phyloP scores from a whole-genome alignment of 2,797 vertebrate genomes.

The Urosaurus nigricauda region DNA sequence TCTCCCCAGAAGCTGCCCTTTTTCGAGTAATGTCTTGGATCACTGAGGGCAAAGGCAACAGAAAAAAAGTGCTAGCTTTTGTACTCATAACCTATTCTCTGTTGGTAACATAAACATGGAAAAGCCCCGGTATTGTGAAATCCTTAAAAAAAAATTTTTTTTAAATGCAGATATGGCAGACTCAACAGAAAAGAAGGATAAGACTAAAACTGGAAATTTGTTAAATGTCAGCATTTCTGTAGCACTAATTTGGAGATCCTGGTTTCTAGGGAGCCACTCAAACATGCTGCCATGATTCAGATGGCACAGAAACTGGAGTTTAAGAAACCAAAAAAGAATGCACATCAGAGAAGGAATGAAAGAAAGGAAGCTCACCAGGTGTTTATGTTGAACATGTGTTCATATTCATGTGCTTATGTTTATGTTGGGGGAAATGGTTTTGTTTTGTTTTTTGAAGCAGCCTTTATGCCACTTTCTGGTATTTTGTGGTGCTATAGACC shows the following conservation, averaged over 20 bases:
- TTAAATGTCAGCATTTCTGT: neutral
- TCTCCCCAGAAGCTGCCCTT: slow-evolving; percentile 55
- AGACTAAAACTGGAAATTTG: neutral
- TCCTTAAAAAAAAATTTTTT: slow-evolving; percentile 16
- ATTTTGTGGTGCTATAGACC: no score
- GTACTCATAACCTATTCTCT: slow-evolving; percentile 51
- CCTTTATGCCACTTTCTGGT: no score
- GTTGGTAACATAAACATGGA: slow-evolving; percentile 41
- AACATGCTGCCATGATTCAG: neutral
- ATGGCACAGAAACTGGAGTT: neutral
- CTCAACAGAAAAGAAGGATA: slow-evolving; percentile 48
- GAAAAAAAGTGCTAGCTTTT: slow-evolving; percentile 32
- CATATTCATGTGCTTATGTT: no score
- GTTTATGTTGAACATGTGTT: no score
- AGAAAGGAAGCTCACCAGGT: neutral
- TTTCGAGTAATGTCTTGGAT: slow-evolving; percentile 62
- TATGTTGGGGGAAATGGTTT: no score
- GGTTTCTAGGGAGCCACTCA: neutral
- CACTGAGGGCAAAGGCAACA: neutral
- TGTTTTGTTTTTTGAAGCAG: no score
- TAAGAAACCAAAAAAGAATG: neutral
- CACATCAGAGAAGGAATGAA: neutral
- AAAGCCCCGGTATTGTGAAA: slow-evolving; percentile 50
- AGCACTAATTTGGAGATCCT: neutral
- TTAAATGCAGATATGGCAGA: neutral